A percentile compares a stretch with the other conserved stretches of the same genome.
Evolutionary conservation across 2,888 invertebrate species (phyloP).

Genomic region (Heterodera filipjevi): DNA sequence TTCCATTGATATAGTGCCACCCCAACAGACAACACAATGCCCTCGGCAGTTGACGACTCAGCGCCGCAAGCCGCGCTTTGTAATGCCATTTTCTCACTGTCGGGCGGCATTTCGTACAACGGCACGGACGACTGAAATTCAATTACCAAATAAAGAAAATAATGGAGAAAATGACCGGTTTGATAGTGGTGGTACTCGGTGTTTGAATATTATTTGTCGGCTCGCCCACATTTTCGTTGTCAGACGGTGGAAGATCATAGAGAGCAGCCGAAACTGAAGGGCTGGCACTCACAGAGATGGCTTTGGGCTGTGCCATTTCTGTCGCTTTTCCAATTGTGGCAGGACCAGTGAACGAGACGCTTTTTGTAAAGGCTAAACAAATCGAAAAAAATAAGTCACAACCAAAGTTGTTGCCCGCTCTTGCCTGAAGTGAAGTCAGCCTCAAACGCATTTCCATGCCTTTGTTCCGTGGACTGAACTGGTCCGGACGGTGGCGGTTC

Average conservation of each 20-base stretch:
- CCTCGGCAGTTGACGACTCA: constrained; percentile 11
- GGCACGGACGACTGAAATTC: constrained; percentile 22
- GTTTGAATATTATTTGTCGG: background rate
- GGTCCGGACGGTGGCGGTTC: background rate
- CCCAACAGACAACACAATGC: constrained; percentile 45
- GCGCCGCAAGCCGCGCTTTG: constrained; percentile 13
- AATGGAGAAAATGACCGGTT: background rate
- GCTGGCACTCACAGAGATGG: constrained; percentile 9
- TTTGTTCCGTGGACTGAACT: background rate
- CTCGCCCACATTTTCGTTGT: background rate
- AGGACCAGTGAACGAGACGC: constrained; percentile 19
- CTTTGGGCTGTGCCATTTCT: constrained; percentile 11
- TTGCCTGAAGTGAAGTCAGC: constrained; percentile 14
- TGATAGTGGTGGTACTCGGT: background rate
- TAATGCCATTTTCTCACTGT: background rate
- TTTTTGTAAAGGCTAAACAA: constrained; percentile 30
- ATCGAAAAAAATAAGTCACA: background rate
- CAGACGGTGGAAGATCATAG: constrained; percentile 30
- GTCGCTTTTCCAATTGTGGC: constrained; percentile 16
- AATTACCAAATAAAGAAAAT: background rate
- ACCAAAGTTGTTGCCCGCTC: background rate
- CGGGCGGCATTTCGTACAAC: constrained; percentile 44
- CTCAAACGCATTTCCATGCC: background rate
- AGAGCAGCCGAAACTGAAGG: constrained; percentile 28
- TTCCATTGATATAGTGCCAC: constrained; percentile 70